phyloP scores from a whole-genome alignment of 2,888 invertebrate species.

The Brachypalpus laphriformis region DNA sequence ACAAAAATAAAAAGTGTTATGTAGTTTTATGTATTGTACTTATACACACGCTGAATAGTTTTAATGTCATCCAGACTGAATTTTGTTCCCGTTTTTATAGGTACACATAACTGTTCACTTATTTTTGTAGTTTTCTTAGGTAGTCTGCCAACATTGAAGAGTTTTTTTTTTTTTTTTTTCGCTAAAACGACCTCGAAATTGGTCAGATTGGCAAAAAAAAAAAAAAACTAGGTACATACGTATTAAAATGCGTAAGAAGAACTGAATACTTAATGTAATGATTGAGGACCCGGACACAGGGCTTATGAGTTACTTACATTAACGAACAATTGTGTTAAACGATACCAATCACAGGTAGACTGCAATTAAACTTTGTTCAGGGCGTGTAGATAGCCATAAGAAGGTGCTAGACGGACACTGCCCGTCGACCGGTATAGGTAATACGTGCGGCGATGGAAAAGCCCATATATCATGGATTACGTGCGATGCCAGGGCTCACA shows the following conservation, averaged over 20 bases:
- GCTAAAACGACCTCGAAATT: conserved; percentile 7
- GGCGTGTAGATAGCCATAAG: conserved; percentile 15
- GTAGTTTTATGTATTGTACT: background rate
- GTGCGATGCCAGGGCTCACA: conserved; percentile 27
- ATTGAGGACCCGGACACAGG: background rate
- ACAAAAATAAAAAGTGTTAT: background rate
- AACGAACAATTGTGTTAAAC: conserved; percentile 10
- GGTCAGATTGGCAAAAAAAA: background rate
- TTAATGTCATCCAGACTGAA: background rate
- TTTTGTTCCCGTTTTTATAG: background rate
- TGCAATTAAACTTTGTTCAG: conserved; percentile 47
- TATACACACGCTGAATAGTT: background rate
- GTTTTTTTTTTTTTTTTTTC: conserved; percentile 6
- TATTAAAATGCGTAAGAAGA: conserved; percentile 2
- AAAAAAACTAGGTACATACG: background rate
- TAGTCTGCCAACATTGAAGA: background rate
- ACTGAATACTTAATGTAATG: background rate
- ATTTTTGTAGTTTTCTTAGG: background rate
- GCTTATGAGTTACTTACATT: conserved; percentile 31
- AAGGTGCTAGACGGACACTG: conserved; percentile 35
- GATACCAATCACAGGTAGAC: conserved; percentile 4
- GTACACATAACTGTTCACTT: conserved; percentile 10
- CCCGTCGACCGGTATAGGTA: conserved; percentile 50
- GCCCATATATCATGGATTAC: conserved; percentile 11
- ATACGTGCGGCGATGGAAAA: conserved; percentile 26